Conservation (phyloP, 2,888 invertebrate genomes). For the Erebia aethiops region DNA sequence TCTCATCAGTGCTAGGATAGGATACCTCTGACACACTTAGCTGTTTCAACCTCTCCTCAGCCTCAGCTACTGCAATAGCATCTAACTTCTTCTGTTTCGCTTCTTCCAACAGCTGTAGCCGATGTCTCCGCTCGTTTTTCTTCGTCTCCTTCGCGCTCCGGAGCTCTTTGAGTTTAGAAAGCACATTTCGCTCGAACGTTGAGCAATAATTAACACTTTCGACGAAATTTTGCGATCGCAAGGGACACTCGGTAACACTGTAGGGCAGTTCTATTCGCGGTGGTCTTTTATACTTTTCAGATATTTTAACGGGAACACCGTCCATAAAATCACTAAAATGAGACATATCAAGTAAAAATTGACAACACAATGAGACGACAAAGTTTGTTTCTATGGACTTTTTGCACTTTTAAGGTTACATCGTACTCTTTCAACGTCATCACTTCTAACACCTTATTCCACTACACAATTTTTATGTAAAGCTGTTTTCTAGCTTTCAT, state of each 20-base stretch:
- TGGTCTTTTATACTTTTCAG: conserved; percentile 93
- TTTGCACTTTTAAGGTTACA: conserved; percentile 78
- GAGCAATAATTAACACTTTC: conserved; percentile 84
- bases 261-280: conserved; percentile 82
- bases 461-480: conserved; percentile 40
- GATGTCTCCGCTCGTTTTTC: conserved; percentile 84
- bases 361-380: conserved; percentile 68
- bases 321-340: conserved; percentile 87
- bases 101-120: conserved; percentile 83
- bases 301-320: conserved; percentile 93
- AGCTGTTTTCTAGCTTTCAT: conserved; percentile 47
- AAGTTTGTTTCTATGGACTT: conserved; percentile 69
- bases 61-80: conserved; percentile 73
- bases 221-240: conserved; percentile 67
- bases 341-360: conserved; percentile 73
- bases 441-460: conserved; percentile 56
- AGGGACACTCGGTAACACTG: conserved; percentile 62
- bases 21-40: conserved; percentile 82
- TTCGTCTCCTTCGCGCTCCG: conserved; percentile 85
- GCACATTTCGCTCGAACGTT: conserved; percentile 87
- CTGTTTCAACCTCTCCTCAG: conserved; percentile 80
- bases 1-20: conserved; percentile 85
- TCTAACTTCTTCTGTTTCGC: conserved; percentile 82
- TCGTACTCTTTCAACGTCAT: conserved; percentile 74
- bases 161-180: conserved; percentile 88